Conservation (phyloP, 2,113 vertebrate genomes). For the Cnemophilus loriae region DNA sequence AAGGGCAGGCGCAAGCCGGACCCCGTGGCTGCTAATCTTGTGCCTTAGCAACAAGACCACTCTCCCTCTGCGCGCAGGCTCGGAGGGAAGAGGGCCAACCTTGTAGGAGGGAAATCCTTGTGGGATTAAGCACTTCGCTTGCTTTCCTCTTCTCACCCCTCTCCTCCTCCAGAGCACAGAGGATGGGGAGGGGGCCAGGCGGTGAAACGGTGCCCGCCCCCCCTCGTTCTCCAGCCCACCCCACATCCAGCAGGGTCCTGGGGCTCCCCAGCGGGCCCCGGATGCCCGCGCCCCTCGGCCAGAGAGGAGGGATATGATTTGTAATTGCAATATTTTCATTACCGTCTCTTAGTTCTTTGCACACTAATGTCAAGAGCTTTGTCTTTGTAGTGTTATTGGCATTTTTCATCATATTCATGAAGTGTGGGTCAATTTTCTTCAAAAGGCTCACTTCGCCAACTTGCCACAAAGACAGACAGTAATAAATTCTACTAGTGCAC, state of each 20-base stretch:
- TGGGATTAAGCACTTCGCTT: background rate
- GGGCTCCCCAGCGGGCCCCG: background rate
- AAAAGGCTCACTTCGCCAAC: conserved; percentile 85
- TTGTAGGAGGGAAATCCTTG: background rate
- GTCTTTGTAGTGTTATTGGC: conserved; percentile 86
- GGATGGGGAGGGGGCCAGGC: background rate
- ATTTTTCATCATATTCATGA: conserved; percentile 91
- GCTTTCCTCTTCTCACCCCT: background rate
- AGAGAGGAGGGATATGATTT: conserved; percentile 66
- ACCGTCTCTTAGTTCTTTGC: conserved; percentile 77
- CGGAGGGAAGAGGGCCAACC: background rate
- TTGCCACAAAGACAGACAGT: conserved; percentile 85
- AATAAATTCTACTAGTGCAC: conserved; percentile 86
- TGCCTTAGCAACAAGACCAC: background rate
- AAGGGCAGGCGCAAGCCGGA: background rate
- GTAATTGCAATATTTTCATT: conserved; percentile 82
- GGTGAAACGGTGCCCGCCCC: background rate
- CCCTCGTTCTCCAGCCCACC: background rate
- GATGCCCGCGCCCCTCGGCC: background rate
- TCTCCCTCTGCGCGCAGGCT: background rate
- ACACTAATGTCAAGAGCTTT: conserved; percentile 82
- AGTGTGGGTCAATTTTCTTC: conserved; percentile 88
- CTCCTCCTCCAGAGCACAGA: background rate
- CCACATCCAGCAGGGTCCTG: background rate
- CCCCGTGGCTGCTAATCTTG: background rate